These are phyloP conservation scores for Scarus forsteni DNA, from an alignment of 2,797 vertebrate species.

Conservation along the genomic window DNA sequence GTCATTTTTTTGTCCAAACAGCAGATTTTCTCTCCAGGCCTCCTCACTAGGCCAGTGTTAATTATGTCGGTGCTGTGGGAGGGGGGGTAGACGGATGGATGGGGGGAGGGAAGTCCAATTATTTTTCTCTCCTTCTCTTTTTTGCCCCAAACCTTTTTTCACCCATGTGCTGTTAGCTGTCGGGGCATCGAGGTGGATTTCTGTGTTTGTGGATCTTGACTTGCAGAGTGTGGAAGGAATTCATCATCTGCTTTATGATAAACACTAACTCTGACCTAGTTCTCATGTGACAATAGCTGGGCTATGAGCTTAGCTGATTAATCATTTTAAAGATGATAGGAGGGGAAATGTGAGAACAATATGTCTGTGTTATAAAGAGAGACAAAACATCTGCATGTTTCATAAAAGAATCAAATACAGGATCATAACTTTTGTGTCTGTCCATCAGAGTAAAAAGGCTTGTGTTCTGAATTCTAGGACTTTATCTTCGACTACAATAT, in stretches of 20 bases:
- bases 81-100: slow-evolving; percentile 13
- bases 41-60: slow-evolving; percentile 81
- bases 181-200: slow-evolving; percentile 58
- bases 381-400: not conserved
- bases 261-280: slow-evolving; percentile 51
- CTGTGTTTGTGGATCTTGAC: slow-evolving; percentile 41
- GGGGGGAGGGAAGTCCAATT: slow-evolving; percentile 81
- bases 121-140: slow-evolving; percentile 77
- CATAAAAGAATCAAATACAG: too few relatives aligned
- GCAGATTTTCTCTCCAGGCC: slow-evolving; percentile 87
- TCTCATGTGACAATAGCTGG: slow-evolving; percentile 19
- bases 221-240: slow-evolving; percentile 50
- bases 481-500: too few relatives aligned
- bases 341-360: not conserved
- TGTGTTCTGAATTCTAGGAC: too few relatives aligned
- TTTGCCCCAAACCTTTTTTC: slow-evolving; percentile 80
- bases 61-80: slow-evolving; percentile 81
- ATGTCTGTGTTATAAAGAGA: not conserved
- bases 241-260: slow-evolving; percentile 45
- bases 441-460: too few relatives aligned
- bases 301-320: slow-evolving; percentile 3
- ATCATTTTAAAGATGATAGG: not conserved
- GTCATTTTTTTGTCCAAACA: slow-evolving; percentile 83
- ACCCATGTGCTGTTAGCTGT: slow-evolving; percentile 68
- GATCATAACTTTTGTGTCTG: too few relatives aligned